phyloP scores from a whole-genome alignment of 2,113 vertebrate species.

The Syngnathus scovelli region DNA sequence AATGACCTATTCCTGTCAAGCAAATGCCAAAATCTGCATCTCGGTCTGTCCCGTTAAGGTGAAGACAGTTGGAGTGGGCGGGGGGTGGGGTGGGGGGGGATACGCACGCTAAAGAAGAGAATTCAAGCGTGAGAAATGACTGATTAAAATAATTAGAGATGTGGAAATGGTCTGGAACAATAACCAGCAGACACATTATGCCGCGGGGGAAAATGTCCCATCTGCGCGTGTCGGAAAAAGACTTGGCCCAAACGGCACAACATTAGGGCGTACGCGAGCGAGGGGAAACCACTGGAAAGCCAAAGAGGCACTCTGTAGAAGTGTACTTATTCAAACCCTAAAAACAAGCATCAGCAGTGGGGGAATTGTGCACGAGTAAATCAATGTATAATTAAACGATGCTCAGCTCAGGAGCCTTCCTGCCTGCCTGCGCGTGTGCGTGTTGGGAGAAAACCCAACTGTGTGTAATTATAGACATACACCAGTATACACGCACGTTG shows the following conservation, averaged over 20 bases:
- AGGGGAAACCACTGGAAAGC: slow-evolving; percentile 30
- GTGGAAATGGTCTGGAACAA: slow-evolving; percentile 66
- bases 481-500: slow-evolving; percentile 43
- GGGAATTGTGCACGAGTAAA: slow-evolving; percentile 50
- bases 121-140: slow-evolving; percentile 56
- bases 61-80: neutral
- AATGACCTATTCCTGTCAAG: slow-evolving; percentile 28
- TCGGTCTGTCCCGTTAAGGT: neutral
- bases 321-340: slow-evolving; percentile 36
- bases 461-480: slow-evolving; percentile 46
- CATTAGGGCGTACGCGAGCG: slow-evolving; percentile 35
- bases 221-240: slow-evolving; percentile 53
- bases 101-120: slow-evolving; percentile 34
- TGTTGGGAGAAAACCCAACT: slow-evolving; percentile 37
- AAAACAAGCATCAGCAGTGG: slow-evolving; percentile 37
- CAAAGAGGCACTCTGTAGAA: slow-evolving; percentile 28
- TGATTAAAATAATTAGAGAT: slow-evolving; percentile 63
- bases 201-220: slow-evolving; percentile 52
- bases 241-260: slow-evolving; percentile 34
- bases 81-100: slow-evolving; percentile 9
- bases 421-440: slow-evolving; percentile 21
- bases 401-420: slow-evolving; percentile 21
- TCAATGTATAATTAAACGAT: slow-evolving; percentile 49
- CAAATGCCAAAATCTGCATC: slow-evolving; percentile 19
- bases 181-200: slow-evolving; percentile 57